Percentiles rank a stretch among this genome's conserved stretches.
phyloP scores from a whole-genome alignment of 2,888 invertebrate genomes.

The Baccha elongata region DNA sequence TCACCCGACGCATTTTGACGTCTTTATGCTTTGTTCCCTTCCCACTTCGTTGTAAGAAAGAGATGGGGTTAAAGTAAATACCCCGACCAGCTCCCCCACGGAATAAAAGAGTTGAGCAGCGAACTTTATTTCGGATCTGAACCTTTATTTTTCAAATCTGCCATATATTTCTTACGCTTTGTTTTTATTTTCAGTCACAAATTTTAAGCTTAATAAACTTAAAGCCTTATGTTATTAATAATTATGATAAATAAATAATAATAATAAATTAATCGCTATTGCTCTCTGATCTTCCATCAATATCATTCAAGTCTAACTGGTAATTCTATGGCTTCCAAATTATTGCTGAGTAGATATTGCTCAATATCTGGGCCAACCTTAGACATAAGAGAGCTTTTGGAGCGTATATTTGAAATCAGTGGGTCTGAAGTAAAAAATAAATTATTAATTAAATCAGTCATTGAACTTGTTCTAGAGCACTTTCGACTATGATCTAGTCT shows the following conservation, averaged over 20 bases:
- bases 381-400: slow-evolving; percentile 8
- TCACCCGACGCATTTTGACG: too few species aligned
- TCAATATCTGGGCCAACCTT: slow-evolving; percentile 22
- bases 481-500: slow-evolving; percentile 26
- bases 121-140: too few species aligned
- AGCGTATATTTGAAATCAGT: slow-evolving; percentile 19
- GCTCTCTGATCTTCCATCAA: background rate
- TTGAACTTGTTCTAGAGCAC: slow-evolving; percentile 8
- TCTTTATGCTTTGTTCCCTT: too few species aligned
- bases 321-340: slow-evolving; percentile 12
- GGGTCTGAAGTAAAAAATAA: slow-evolving; percentile 12
- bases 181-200: too few species aligned
- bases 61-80: background rate
- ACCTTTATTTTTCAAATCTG: too few species aligned
- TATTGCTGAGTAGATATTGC: slow-evolving; percentile 6
- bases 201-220: too few species aligned
- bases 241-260: too few species aligned
- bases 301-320: slow-evolving; percentile 12
- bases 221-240: too few species aligned
- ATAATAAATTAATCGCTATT: too few species aligned
- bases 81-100: too few species aligned
- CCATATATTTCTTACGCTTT: too few species aligned
- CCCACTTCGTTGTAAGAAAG: background rate
- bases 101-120: too few species aligned
- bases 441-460: slow-evolving; percentile 16